Evolutionary conservation across 2,113 vertebrate genomes (phyloP).

Genomic region (Echinops telfairi): DNA sequence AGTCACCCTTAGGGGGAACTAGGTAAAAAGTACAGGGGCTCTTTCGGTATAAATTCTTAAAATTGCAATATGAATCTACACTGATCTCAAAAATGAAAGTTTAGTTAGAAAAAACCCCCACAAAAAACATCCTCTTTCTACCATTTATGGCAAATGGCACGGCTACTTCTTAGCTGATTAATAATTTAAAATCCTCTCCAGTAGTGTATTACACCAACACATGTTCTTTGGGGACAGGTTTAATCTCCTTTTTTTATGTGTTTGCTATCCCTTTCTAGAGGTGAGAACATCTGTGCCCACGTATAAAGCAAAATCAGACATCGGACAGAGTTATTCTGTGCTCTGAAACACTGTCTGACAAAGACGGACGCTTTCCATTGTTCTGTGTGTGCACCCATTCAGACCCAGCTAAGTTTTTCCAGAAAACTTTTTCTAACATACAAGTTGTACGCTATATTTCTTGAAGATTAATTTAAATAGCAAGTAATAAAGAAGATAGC

Average conservation of each 20-base stretch:
- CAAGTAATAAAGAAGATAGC: neutral
- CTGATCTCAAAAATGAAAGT: conserved; percentile 1
- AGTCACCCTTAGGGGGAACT: neutral
- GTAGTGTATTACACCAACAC: neutral
- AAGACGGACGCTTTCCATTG: conserved; percentile 46
- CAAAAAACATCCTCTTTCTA: neutral
- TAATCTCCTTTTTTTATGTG: conserved; percentile 35
- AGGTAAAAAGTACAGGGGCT: neutral
- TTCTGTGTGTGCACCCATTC: neutral
- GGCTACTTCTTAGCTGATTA: conserved; percentile 25
- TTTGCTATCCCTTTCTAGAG: conserved; percentile 4
- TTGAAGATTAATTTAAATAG: neutral
- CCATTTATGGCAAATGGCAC: neutral
- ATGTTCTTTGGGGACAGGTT: neutral
- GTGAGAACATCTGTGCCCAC: conserved; percentile 57
- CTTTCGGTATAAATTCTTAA: neutral
- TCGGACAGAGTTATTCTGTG: neutral
- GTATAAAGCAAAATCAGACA: conserved; percentile 22
- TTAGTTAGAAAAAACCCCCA: conserved; percentile 2
- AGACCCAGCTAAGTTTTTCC: neutral
- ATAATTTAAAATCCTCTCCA: neutral
- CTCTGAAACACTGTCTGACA: conserved; percentile 38
- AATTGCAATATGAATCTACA: neutral
- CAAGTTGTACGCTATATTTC: neutral
- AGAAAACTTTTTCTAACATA: conserved; percentile 52